phyloP scores from a whole-genome alignment of 1,140 invertebrate genomes.

The Drosophila seguyi region DNA sequence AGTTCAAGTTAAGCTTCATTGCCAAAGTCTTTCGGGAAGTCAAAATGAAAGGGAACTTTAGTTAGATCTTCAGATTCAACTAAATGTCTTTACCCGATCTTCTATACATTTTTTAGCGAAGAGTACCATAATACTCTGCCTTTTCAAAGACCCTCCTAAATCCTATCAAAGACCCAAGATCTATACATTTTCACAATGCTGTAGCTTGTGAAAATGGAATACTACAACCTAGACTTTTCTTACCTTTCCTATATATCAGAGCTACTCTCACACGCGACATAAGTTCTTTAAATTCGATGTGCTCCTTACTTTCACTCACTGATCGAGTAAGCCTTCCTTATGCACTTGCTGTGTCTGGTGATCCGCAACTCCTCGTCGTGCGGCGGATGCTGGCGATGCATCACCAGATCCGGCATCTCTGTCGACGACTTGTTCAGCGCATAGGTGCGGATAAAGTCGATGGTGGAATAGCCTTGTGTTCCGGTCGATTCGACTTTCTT shows the following conservation, averaged over 20 bases:
- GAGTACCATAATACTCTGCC: not conserved
- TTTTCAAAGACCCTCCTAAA: not conserved
- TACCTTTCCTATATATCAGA: not conserved
- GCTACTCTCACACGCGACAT: not conserved
- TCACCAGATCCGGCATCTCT: constrained; percentile 82
- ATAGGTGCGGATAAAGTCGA: constrained; percentile 96
- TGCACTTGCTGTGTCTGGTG: constrained; percentile 85
- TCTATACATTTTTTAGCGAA: not conserved
- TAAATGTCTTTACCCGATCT: not conserved
- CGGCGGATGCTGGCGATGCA: constrained; percentile 56
- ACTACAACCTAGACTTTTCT: not conserved
- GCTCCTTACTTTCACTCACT: constrained; percentile 86
- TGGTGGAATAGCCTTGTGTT: constrained; percentile 92
- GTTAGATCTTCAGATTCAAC: too few relatives aligned
- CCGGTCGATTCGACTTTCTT: constrained; percentile 19
- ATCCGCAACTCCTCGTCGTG: constrained; percentile 88
- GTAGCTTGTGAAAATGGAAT: not conserved
- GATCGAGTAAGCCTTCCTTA: constrained; percentile 86
- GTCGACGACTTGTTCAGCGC: constrained; percentile 91
- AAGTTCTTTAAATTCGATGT: constrained; percentile 57
- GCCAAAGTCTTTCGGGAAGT: not conserved
- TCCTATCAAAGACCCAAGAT: not conserved
- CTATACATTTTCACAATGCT: not conserved
- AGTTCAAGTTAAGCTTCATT: not conserved
- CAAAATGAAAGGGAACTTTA: not conserved